Percentiles rank a stretch among this genome's conserved stretches.
Conservation (phyloP, 2,888 invertebrate species). For the Invenusta paracnida region DNA sequence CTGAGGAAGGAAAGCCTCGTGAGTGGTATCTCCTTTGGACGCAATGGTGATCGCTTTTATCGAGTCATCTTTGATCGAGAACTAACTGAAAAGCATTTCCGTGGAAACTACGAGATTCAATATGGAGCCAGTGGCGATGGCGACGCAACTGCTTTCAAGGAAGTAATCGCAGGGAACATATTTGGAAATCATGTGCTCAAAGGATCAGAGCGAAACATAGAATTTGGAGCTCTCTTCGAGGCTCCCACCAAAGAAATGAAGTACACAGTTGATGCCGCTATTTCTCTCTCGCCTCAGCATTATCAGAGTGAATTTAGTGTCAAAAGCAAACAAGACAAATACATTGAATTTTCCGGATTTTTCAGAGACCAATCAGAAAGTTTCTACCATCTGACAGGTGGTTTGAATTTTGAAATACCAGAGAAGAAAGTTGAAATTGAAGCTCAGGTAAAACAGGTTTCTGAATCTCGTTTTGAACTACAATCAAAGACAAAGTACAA, state of each 20-base stretch:
- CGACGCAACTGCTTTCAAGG: neutral
- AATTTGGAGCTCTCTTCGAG: neutral
- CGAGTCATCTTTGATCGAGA: neutral
- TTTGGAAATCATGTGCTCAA: neutral
- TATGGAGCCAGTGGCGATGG: neutral
- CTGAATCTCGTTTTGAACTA: neutral
- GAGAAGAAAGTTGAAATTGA: neutral
- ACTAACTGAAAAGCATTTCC: constrained; percentile 20
- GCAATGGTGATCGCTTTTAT: constrained; percentile 27
- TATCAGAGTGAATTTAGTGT: neutral
- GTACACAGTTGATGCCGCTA: neutral
- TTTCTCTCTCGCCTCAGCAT: neutral
- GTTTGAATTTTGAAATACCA: neutral
- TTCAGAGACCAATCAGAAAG: neutral
- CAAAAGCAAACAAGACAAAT: neutral
- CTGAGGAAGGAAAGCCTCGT: constrained; percentile 2
- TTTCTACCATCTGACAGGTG: neutral
- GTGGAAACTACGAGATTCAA: neutral
- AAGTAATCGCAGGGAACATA: neutral
- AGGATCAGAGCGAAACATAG: neutral
- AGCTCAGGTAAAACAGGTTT: neutral
- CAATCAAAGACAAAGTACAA: neutral
- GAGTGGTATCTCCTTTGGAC: neutral
- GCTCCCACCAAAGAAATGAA: neutral
- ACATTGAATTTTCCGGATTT: neutral